These are phyloP conservation scores for Sussaba pulchella DNA, from an alignment of 2,888 invertebrate genomes.

Conservation along the genomic window DNA sequence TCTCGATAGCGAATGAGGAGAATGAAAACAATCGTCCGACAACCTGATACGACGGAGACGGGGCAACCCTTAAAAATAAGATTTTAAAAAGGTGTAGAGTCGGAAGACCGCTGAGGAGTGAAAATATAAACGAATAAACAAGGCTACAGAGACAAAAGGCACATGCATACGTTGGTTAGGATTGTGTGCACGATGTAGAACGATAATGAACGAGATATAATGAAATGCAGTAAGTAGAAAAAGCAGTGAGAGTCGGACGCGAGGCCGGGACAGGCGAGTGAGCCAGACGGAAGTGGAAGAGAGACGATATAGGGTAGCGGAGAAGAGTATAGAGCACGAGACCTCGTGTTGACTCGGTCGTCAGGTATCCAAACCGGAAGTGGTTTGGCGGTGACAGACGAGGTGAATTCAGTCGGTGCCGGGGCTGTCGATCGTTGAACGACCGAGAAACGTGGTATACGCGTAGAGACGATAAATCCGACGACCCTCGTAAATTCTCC, in stretches of 20 bases:
- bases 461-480: constrained; percentile 59
- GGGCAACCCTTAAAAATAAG: no score
- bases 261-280: neutral
- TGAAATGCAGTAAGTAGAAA: constrained; percentile 8
- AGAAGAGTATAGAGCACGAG: constrained; percentile 22
- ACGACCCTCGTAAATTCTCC: constrained; percentile 52
- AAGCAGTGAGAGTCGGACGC: constrained; percentile 31
- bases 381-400: constrained; percentile 64
- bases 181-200: constrained; percentile 20
- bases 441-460: constrained; percentile 30
- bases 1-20: constrained; percentile 7
- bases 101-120: constrained; percentile 11
- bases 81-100: no score
- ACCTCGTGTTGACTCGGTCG: constrained; percentile 57
- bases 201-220: constrained; percentile 1
- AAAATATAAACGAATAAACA: constrained; percentile 12
- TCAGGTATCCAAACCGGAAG: constrained; percentile 51
- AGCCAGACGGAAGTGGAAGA: neutral
- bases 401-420: constrained; percentile 47
- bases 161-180: constrained; percentile 21
- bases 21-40: constrained; percentile 2
- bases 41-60: no score
- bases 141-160: constrained; percentile 7
- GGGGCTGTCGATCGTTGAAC: constrained; percentile 42
- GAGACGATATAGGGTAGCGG: neutral